Percentiles rank a stretch among this genome's conserved stretches.
phyloP scores from a whole-genome alignment of 2,797 vertebrate species.

The Hybognathus amarus region DNA sequence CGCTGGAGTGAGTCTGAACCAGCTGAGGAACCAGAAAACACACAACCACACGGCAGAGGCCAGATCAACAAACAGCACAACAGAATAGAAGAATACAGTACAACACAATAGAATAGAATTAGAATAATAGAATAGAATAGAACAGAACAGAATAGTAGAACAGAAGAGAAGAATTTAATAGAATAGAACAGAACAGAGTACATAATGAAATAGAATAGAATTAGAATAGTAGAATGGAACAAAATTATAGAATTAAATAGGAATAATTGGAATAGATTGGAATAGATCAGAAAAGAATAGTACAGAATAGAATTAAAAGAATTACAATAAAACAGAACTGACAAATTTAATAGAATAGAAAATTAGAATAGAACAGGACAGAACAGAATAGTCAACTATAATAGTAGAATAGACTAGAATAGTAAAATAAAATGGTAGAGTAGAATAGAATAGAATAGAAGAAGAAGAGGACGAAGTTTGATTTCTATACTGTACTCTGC shows the following conservation, averaged over 20 bases:
- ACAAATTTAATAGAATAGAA: neutral
- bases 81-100: too few species aligned
- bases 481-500: too few species aligned
- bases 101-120: too few species aligned
- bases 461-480: neutral
- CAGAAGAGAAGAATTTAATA: too few species aligned
- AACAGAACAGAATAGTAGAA: neutral
- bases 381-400: neutral
- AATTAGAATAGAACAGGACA: rapidly evolving
- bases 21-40: constrained; percentile 70
- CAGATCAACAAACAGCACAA: neutral
- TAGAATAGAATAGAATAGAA: neutral
- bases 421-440: too few species aligned
- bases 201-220: rapidly evolving
- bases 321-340: neutral
- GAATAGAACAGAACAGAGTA: neutral
- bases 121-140: too few species aligned
- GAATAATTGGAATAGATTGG: neutral
- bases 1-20: constrained; percentile 80
- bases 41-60: neutral
- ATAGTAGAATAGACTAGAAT: too few species aligned
- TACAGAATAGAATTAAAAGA: neutral
- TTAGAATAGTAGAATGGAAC: neutral
- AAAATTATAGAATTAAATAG: neutral
- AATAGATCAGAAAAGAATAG: neutral